Evolutionary conservation across 2,113 vertebrate species (phyloP).

Genomic region (Cephalopholis sonnerati): DNA sequence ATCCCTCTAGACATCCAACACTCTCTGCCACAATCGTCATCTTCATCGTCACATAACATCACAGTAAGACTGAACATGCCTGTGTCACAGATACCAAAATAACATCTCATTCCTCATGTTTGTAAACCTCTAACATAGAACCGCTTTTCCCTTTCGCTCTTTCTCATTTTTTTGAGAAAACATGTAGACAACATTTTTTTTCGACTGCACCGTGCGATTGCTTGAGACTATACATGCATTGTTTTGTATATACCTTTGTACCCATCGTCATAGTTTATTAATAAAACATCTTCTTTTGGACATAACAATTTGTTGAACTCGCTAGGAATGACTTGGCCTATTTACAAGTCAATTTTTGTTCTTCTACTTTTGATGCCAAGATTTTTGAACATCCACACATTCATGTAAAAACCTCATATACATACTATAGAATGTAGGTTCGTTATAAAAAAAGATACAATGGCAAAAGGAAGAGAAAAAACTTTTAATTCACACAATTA

Average conservation of each 20-base stretch:
- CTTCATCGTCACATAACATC: conserved; percentile 79
- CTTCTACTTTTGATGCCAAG: conserved; percentile 80
- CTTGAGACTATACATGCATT: conserved; percentile 89
- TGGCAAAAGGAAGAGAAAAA: conserved; percentile 51
- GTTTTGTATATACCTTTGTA: conserved; percentile 84
- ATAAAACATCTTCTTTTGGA: conserved; percentile 83
- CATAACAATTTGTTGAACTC: conserved; percentile 81
- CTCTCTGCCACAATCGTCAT: conserved; percentile 49
- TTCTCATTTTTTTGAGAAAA: conserved; percentile 78
- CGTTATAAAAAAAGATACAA: conserved; percentile 54
- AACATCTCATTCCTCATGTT: conserved; percentile 67
- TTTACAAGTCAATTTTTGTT: conserved; percentile 83
- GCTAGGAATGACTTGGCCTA: conserved; percentile 83
- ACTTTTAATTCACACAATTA: conserved; percentile 29
- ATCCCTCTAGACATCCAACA: conserved; percentile 60
- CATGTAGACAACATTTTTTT: conserved; percentile 81
- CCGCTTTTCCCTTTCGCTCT: conserved; percentile 50
- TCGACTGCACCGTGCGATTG: conserved; percentile 87
- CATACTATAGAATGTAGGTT: conserved; percentile 76
- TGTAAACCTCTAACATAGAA: conserved; percentile 71
- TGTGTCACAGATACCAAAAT: conserved; percentile 84
- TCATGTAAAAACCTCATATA: conserved; percentile 84
- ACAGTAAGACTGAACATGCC: conserved; percentile 89
- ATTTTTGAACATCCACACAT: conserved; percentile 84
- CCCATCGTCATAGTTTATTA: conserved; percentile 76